Percentiles rank a stretch among this genome's conserved stretches.
These are phyloP conservation scores for Amazona finschi DNA, from an alignment of 2,797 vertebrate species.

Conservation along the genomic window DNA sequence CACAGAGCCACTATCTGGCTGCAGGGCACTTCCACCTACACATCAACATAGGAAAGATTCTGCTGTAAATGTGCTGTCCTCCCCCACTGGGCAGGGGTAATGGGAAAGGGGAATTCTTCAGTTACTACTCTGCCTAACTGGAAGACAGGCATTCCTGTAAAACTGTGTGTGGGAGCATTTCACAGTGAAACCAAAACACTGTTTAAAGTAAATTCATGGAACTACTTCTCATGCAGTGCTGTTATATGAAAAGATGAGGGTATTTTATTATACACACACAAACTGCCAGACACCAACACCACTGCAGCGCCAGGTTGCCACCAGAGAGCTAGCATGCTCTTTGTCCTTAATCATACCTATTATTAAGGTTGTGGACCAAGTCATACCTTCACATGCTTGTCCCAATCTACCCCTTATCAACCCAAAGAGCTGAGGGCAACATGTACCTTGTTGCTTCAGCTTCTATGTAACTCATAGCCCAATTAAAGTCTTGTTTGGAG, in stretches of 20 bases:
- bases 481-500: neutral
- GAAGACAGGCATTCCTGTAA: constrained; percentile 53
- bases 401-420: neutral
- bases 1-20: constrained; percentile 52
- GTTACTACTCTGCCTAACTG: constrained; percentile 45
- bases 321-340: neutral
- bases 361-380: neutral
- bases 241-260: neutral
- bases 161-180: constrained; percentile 68
- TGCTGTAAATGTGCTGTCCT: constrained; percentile 60
- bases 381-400: neutral
- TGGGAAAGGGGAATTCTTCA: constrained; percentile 56
- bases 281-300: constrained; percentile 5
- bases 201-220: constrained; percentile 62
- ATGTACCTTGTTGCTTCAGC: neutral
- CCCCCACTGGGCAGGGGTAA: constrained; percentile 62
- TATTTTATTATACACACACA: neutral
- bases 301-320: neutral
- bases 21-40: constrained; percentile 66
- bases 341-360: neutral
- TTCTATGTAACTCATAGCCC: neutral
- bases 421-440: fast-evolving
- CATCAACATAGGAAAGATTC: constrained; percentile 46
- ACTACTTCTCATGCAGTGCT: constrained; percentile 47
- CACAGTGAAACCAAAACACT: constrained; percentile 66